phyloP scores from a whole-genome alignment of 92 coral and sea anemone genomes.

The Pocillopora meandrina region DNA sequence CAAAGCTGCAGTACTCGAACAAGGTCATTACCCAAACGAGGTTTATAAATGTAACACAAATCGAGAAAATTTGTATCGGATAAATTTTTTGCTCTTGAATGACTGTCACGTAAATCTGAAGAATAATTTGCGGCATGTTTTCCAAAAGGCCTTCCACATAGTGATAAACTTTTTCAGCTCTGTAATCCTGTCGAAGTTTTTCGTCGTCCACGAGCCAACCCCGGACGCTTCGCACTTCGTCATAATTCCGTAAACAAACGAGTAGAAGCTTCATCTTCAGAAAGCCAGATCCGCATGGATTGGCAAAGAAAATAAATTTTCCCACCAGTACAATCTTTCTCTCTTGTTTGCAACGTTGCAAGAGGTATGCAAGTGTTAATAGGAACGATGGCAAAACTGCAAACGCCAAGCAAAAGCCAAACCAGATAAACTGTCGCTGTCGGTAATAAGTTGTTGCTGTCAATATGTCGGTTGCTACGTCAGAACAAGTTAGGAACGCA shows the following conservation, averaged over 20 bases:
- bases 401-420: constrained; percentile 66
- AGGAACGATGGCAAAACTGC: constrained; percentile 61
- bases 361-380: constrained; percentile 51
- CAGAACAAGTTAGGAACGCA: constrained; percentile 55
- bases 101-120: constrained; percentile 57
- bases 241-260: constrained; percentile 63
- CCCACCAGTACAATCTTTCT: not conserved
- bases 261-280: constrained; percentile 57
- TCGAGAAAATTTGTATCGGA: constrained; percentile 53
- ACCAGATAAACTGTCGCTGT: constrained; percentile 45
- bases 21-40: constrained; percentile 55
- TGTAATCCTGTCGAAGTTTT: constrained; percentile 33
- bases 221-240: constrained; percentile 55
- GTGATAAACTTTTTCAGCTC: constrained; percentile 49
- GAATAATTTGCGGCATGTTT: constrained; percentile 70
- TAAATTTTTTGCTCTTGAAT: constrained; percentile 49
- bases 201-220: constrained; percentile 58
- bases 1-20: constrained; percentile 59
- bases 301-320: constrained; percentile 42
- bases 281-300: constrained; percentile 65
- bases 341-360: constrained; percentile 36
- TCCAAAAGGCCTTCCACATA: constrained; percentile 67
- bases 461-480: constrained; percentile 68
- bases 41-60: constrained; percentile 49
- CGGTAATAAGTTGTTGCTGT: constrained; percentile 58